phyloP scores from a whole-genome alignment of 1,140 invertebrate species.

The Stenopsyche tienmushanensis region DNA sequence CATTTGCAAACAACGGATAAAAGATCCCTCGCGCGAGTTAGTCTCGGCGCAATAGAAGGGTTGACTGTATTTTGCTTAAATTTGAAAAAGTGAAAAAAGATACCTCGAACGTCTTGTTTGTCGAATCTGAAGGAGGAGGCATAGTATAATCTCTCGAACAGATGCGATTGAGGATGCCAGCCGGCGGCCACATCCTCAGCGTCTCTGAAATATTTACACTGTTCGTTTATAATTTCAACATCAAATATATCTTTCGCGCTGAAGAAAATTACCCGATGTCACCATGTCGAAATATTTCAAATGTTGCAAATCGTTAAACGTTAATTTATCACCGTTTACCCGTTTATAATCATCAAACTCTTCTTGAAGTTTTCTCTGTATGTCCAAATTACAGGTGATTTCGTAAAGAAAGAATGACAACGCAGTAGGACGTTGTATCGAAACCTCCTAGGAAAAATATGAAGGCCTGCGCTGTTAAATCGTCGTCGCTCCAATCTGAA shows the following conservation, averaged over 20 bases:
- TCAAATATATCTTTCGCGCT: conserved; percentile 1
- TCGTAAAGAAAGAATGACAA: conserved; percentile 57
- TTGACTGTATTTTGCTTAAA: too few species aligned
- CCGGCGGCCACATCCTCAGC: conserved; percentile 58
- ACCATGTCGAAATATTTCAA: conserved; percentile 46
- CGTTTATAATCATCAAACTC: conserved; percentile 54
- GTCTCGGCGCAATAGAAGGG: too few species aligned
- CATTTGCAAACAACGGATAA: too few species aligned
- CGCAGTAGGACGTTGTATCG: conserved; percentile 61
- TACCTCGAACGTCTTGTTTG: not conserved
- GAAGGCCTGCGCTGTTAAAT: conserved; percentile 56
- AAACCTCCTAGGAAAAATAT: conserved; percentile 62
- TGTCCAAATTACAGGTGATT: conserved; percentile 58
- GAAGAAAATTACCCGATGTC: conserved; percentile 17
- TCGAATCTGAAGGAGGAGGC: conserved; percentile 1
- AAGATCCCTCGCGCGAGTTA: too few species aligned
- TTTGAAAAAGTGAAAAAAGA: not conserved
- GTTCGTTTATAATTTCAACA: not conserved
- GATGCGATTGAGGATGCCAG: conserved; percentile 50
- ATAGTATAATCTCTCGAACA: conserved; percentile 54
- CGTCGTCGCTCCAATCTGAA: conserved; percentile 35
- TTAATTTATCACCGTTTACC: conserved; percentile 23
- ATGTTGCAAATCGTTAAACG: conserved; percentile 40
- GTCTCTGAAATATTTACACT: conserved; percentile 54
- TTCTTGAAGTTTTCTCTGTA: conserved; percentile 58